Conservation (phyloP, 2,888 invertebrate genomes). For the Rhimphoctona megacephalus region DNA sequence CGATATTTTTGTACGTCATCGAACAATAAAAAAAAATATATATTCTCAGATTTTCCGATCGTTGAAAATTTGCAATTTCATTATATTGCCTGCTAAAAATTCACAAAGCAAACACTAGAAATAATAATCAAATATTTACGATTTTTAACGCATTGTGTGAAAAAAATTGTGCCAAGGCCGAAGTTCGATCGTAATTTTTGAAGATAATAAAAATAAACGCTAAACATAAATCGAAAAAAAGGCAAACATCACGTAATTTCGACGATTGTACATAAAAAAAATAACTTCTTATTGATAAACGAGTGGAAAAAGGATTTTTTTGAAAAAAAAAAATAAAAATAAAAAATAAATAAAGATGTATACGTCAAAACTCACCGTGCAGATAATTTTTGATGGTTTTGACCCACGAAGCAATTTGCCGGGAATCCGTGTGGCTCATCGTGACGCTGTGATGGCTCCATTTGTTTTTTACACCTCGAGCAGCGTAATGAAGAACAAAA, state of each 20-base stretch:
- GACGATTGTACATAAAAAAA: background rate
- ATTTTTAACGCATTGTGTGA: background rate
- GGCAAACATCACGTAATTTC: background rate
- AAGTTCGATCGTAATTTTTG: background rate
- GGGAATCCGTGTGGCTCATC: constrained; percentile 87
- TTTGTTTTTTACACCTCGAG: constrained; percentile 86
- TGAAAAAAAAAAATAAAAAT: background rate
- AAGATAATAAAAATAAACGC: background rate
- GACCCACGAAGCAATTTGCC: constrained; percentile 88
- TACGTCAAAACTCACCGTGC: constrained; percentile 83
- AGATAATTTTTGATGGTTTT: constrained; percentile 87
- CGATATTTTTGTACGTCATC: too few relatives aligned
- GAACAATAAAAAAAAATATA: too few relatives aligned
- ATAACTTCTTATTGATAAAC: background rate
- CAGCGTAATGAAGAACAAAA: constrained; percentile 89
- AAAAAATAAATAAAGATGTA: too few relatives aligned
- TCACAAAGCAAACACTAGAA: background rate
- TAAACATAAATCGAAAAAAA: background rate
- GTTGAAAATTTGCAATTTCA: too few relatives aligned
- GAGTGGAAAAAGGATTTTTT: too few relatives aligned
- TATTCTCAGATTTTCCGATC: too few relatives aligned
- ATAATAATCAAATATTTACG: background rate
- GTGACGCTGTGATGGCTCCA: constrained; percentile 87
- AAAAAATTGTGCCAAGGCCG: background rate
- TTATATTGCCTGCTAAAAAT: too few relatives aligned